Evolutionary conservation across 1,140 invertebrate genomes (phyloP).

Genomic region (Glomeris maerens): DNA sequence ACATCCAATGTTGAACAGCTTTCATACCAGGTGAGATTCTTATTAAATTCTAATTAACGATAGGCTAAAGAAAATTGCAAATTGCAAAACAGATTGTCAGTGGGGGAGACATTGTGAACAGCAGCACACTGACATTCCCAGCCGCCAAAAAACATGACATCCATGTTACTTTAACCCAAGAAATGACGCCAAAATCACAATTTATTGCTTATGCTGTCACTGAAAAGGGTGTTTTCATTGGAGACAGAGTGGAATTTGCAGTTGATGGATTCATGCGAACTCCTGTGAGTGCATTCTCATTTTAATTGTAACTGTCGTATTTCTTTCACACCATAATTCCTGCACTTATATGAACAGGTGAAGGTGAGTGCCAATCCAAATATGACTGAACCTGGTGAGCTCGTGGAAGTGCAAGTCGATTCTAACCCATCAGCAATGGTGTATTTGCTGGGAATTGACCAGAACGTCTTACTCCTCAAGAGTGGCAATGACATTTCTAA

Average conservation of each 20-base stretch:
- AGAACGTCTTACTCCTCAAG: slow-evolving; percentile 60
- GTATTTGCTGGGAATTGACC: slow-evolving; percentile 71
- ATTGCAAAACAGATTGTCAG: slow-evolving; percentile 22
- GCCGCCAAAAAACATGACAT: slow-evolving; percentile 22
- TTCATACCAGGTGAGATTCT: too few species aligned
- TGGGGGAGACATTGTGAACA: slow-evolving; percentile 24
- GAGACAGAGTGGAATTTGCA: slow-evolving; percentile 64
- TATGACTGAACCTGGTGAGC: slow-evolving; percentile 50
- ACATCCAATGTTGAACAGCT: too few species aligned
- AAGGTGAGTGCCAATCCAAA: too few species aligned
- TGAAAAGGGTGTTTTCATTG: slow-evolving; percentile 62
- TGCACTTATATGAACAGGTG: too few species aligned
- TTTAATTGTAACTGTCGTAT: too few species aligned
- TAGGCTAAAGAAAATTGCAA: background rate
- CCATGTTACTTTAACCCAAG: slow-evolving; percentile 53
- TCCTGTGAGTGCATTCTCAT: slow-evolving; percentile 39
- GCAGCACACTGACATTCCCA: slow-evolving; percentile 13
- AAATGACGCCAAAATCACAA: slow-evolving; percentile 70
- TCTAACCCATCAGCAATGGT: slow-evolving; percentile 74
- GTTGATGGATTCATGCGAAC: slow-evolving; percentile 62
- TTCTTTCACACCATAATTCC: too few species aligned
- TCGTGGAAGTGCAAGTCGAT: slow-evolving; percentile 53
- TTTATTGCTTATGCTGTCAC: slow-evolving; percentile 59
- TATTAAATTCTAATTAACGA: too few species aligned
- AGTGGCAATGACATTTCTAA: slow-evolving; percentile 43